phyloP scores from a whole-genome alignment of 1,140 invertebrate genomes.

The Zaprionus taronus region DNA sequence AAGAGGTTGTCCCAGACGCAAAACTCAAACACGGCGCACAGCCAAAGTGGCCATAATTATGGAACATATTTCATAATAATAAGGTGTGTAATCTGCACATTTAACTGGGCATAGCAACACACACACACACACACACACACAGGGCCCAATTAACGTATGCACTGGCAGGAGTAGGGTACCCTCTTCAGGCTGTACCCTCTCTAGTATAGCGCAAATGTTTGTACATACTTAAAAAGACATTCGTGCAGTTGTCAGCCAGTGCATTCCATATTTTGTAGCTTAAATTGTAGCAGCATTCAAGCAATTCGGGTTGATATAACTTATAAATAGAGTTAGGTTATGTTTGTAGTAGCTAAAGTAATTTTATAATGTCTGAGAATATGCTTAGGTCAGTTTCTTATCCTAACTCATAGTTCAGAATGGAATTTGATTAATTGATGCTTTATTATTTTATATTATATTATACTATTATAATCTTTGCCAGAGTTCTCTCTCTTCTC shows the following conservation, averaged over 20 bases:
- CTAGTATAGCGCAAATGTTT: conserved; percentile 33
- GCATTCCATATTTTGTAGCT: conserved; percentile 8
- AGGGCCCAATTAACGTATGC: conserved; percentile 50
- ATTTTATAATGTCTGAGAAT: not conserved
- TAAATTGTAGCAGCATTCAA: not conserved
- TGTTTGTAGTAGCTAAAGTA: too few species aligned
- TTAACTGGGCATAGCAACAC: conserved; percentile 52
- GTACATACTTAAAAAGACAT: conserved; percentile 61
- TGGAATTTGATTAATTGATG: too few species aligned
- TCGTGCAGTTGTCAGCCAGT: conserved; percentile 40
- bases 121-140: conserved; percentile 37
- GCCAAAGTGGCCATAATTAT: conserved; percentile 69
- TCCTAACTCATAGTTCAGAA: too few species aligned
- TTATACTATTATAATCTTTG: too few species aligned
- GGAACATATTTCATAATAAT: conserved; percentile 79
- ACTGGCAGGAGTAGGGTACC: not conserved
- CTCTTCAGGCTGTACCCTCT: not conserved
- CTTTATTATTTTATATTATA: too few species aligned
- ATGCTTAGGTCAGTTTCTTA: not conserved
- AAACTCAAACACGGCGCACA: conserved; percentile 21
- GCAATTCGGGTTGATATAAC: not conserved
- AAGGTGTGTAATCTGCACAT: conserved; percentile 78
- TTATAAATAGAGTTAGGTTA: conserved; percentile 2
- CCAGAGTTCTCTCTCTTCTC: too few species aligned
- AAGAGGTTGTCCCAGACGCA: conserved; percentile 59